phyloP scores from a whole-genome alignment of 2,888 invertebrate genomes.

The Eueremaeus valkanovi region DNA sequence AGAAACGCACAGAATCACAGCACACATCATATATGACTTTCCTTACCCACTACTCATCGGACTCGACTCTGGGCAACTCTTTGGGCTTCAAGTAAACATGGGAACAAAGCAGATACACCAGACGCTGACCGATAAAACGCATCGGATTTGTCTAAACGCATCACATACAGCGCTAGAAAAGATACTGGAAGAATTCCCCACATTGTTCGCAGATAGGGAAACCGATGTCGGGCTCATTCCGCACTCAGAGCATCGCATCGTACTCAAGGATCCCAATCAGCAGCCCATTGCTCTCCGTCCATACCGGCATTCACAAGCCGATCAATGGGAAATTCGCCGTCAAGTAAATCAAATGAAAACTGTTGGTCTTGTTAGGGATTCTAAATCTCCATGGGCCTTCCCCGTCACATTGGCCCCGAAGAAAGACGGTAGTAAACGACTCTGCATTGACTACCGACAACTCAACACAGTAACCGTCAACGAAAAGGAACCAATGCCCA shows the following conservation, averaged over 20 bases:
- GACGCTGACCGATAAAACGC: neutral
- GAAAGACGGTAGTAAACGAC: neutral
- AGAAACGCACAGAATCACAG: neutral
- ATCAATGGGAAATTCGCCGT: conserved; percentile 16
- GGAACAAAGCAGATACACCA: neutral
- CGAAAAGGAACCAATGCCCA: neutral
- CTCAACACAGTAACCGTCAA: neutral
- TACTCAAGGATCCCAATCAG: neutral
- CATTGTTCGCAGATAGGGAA: neutral
- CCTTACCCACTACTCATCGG: neutral
- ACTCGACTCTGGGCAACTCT: neutral
- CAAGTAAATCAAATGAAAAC: conserved; percentile 4
- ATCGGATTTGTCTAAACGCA: neutral
- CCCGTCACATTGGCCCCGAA: neutral
- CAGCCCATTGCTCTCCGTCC: conserved; percentile 26
- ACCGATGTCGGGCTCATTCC: neutral
- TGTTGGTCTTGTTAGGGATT: neutral
- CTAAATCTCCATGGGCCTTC: neutral
- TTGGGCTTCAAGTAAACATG: neutral
- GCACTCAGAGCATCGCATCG: neutral
- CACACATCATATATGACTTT: neutral
- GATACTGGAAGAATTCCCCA: neutral
- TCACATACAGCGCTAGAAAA: too few relatives aligned
- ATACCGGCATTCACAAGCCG: conserved; percentile 21
- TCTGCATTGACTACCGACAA: conserved; percentile 24